Percentiles rank a stretch among this genome's conserved stretches.
phyloP scores from a whole-genome alignment of 2,888 invertebrate species.

The Drosophila villosipedis region DNA sequence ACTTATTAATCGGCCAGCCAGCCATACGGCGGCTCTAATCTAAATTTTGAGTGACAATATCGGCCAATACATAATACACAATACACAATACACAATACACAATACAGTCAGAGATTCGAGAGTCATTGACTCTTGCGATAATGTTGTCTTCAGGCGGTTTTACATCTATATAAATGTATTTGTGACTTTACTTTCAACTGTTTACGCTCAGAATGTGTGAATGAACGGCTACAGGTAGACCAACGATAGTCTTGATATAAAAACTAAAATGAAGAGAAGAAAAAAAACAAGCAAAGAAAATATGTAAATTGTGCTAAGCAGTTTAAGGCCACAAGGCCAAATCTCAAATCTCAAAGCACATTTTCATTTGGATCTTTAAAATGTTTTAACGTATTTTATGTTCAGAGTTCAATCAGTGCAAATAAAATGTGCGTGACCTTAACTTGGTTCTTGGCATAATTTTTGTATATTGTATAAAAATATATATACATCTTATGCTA shows the following conservation, averaged over 20 bases:
- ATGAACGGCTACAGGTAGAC: background rate
- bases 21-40: constrained; percentile 4
- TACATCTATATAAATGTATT: background rate
- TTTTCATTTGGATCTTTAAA: background rate
- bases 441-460: background rate
- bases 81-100: background rate
- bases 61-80: background rate
- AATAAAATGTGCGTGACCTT: background rate
- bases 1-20: constrained; percentile 5
- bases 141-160: background rate
- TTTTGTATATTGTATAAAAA: background rate
- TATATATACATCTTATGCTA: too few species aligned
- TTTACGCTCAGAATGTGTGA: constrained; percentile 10
- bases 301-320: background rate
- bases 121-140: background rate
- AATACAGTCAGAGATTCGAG: background rate
- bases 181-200: constrained; percentile 2
- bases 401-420: background rate
- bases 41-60: constrained; percentile 16
- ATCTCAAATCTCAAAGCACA: background rate
- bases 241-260: background rate
- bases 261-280: background rate
- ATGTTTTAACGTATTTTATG: background rate
- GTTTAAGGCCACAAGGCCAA: background rate
- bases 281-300: background rate